A percentile compares a stretch with the other conserved stretches of the same genome.
Evolutionary conservation across 2,797 vertebrate species (phyloP).

Genomic region (Hippopotamyrus pictus): DNA sequence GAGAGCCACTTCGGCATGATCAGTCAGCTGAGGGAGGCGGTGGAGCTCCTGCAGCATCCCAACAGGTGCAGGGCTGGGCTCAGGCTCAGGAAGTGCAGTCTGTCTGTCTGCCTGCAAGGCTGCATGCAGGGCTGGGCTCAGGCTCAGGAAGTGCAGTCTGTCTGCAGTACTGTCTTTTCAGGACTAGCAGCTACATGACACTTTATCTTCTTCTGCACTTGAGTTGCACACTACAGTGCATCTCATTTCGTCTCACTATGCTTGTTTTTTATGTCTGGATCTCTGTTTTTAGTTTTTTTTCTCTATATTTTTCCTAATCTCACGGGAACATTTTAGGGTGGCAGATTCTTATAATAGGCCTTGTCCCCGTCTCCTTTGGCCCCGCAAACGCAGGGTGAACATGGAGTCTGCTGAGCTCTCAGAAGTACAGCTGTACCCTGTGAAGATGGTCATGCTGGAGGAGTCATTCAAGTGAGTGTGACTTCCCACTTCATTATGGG

Average conservation of each 20-base stretch:
- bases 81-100: background rate
- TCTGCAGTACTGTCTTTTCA: background rate
- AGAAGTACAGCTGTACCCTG: constrained; percentile 65
- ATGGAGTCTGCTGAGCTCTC: constrained; percentile 58
- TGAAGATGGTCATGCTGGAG: constrained; percentile 62
- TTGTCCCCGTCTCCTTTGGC: background rate
- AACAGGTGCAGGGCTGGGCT: constrained; percentile 57
- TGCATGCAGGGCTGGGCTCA: background rate
- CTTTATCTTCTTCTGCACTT: background rate
- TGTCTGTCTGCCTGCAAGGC: background rate
- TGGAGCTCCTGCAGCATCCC: constrained; percentile 78
- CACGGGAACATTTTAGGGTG: background rate
- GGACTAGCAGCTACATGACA: background rate
- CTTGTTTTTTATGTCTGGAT: background rate
- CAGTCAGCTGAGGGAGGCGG: constrained; percentile 79
- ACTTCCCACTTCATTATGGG: constrained; percentile 23
- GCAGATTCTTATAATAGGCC: background rate
- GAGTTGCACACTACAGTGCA: background rate
- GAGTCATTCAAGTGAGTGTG: constrained; percentile 66
- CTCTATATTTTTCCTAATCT: background rate
- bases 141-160: background rate
- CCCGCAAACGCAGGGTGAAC: constrained; percentile 51
- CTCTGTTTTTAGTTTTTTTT: background rate
- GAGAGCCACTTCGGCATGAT: constrained; percentile 71
- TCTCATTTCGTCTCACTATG: background rate